phyloP scores from a whole-genome alignment of 2,113 vertebrate genomes.

The Atrichornis clamosus region DNA sequence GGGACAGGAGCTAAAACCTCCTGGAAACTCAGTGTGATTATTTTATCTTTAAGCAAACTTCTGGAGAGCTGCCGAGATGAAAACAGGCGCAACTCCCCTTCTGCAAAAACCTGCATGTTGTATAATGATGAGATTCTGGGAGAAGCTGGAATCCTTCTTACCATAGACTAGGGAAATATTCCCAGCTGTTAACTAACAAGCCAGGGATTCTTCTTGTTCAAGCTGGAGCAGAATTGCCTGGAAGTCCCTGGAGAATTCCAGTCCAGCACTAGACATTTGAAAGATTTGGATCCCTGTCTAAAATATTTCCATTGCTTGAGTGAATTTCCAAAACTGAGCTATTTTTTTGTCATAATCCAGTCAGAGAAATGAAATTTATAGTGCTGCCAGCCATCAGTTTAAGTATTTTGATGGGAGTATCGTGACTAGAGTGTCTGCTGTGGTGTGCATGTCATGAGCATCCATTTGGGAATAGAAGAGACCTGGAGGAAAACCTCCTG shows the following conservation, averaged over 20 bases:
- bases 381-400: neutral
- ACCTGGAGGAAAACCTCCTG: neutral
- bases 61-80: neutral
- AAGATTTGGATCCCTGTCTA: neutral
- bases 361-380: neutral
- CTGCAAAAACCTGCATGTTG: neutral
- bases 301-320: neutral
- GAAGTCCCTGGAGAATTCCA: neutral
- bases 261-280: neutral
- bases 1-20: neutral
- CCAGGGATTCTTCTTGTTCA: neutral
- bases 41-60: neutral
- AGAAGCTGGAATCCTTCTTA: neutral
- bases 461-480: neutral
- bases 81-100: neutral
- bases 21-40: neutral
- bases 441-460: neutral
- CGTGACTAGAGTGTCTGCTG: neutral
- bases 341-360: neutral
- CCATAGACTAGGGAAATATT: neutral
- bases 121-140: neutral
- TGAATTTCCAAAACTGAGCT: neutral
- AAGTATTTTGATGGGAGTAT: neutral
- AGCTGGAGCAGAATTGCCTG: neutral
- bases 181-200: conserved; percentile 10